Conservation (phyloP, 2,888 invertebrate species). For the Deilephila elpenor region DNA sequence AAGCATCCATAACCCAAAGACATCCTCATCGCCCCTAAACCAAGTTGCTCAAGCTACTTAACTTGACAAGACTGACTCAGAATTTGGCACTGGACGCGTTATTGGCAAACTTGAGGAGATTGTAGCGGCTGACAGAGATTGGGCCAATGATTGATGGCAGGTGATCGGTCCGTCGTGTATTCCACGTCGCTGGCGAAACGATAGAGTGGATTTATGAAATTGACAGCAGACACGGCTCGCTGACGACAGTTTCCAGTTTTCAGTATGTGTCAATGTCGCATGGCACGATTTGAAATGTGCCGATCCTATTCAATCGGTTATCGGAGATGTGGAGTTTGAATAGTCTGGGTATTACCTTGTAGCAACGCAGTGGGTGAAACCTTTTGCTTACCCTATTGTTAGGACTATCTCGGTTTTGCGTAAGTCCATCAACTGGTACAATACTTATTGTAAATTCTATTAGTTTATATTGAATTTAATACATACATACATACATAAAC, state of each 20-base stretch:
- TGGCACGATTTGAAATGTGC: not conserved
- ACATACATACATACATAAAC: no score
- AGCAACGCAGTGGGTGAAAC: no score
- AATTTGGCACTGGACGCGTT: slow-evolving; percentile 45
- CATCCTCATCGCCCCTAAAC: not conserved
- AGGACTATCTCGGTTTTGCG: no score
- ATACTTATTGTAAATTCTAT: no score
- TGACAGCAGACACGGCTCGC: slow-evolving; percentile 14
- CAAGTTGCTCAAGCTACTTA: slow-evolving; percentile 34
- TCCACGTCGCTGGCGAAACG: slow-evolving; percentile 19
- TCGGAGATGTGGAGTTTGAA: not conserved
- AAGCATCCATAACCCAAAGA: not conserved
- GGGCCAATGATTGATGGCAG: slow-evolving; percentile 59
- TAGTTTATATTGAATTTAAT: no score
- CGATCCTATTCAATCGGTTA: slow-evolving; percentile 5
- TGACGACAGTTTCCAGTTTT: slow-evolving; percentile 3
- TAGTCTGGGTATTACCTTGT: not conserved
- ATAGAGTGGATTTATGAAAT: slow-evolving; percentile 27
- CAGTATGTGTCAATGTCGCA: slow-evolving; percentile 7
- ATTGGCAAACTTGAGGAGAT: slow-evolving; percentile 47
- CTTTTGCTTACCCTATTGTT: no score
- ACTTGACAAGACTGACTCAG: slow-evolving; percentile 51
- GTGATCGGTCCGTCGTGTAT: slow-evolving; percentile 40
- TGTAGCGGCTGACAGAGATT: slow-evolving; percentile 60
- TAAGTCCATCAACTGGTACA: no score